Base-by-base conservation (phyloP, 2,888 invertebrate species). In the Dicyrtomina minuta region DNA sequence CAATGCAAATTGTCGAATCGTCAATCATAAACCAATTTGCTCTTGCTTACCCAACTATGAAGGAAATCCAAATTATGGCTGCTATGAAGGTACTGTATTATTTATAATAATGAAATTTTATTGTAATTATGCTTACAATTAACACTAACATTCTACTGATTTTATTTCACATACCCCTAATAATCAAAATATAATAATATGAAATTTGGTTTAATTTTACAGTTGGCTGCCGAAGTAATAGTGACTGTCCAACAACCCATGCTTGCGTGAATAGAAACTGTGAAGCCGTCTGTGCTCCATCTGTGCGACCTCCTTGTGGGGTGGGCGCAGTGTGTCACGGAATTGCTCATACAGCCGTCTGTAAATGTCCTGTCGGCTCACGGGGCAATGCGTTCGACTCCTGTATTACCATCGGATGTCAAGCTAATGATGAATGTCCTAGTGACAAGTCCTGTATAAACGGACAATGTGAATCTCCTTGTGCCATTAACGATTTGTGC, bases 391-490 rank as follows among this genome's bases (percentile, higher is more conserved):
- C 81, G 10, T 75, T 77, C 41, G 79, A 80, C 10, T 79, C 80
- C 39, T 82, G 82, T 69, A 75, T 78, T 68, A 77, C 79, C 56
- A 88, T 93, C 71, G 94, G 92, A 71, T 95, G 95, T 81, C 86
- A 88, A 79, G 89, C 90, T 53, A 92, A 93, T 81, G 90, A 90
- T 74, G 93, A 95, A 80, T 95, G 95, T 81, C 92, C 94, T 12
- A 84, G 86, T 58, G 91, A 94, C 80, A 88, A 90, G 80, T 88
- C 91, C 79, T 95, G 95, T 81, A 88, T 89, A 78, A 92, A 92
- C 78, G 89, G 89, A 72, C 91, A 92, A 80, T 95, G 95, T 81
- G 86, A 91, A 55, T 88, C 92, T 81, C 92, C 93, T 6, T 94
- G 94, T 80, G 82, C 90, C 5, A 88, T 89, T 71, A 88, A 88